phyloP scores from a whole-genome alignment of 2,888 invertebrate genomes.

The Sceliomorpha sp. region DNA sequence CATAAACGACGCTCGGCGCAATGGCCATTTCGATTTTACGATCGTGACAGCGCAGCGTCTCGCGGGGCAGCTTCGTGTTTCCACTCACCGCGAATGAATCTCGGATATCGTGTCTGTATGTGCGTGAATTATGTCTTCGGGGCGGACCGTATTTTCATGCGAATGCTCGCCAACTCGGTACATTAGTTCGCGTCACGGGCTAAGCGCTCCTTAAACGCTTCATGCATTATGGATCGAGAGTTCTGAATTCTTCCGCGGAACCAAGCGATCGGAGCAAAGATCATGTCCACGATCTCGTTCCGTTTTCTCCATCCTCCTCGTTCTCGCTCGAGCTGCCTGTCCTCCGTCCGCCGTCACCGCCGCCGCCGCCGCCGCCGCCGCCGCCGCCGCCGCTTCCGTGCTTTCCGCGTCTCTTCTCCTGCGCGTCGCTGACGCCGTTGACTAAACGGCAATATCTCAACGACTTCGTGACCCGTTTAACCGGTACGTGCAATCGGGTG shows the following conservation, averaged over 20 bases:
- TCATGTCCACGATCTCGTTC: conserved; percentile 48
- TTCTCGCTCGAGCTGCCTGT: conserved; percentile 35
- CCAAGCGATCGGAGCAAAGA: conserved; percentile 44
- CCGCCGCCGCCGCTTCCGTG: no score
- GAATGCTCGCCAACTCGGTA: conserved; percentile 62
- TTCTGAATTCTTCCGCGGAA: conserved; percentile 67
- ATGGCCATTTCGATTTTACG: conserved; percentile 65
- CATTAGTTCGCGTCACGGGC: conserved; percentile 68
- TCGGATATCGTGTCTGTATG: conserved; percentile 32
- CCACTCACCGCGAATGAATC: conserved; percentile 33
- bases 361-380: no score
- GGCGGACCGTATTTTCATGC: conserved; percentile 60
- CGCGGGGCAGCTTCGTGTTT: conserved; percentile 35
- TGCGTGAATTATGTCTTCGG: conserved; percentile 44
- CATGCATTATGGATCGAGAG: conserved; percentile 74
- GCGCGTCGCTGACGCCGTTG: conserved; percentile 30
- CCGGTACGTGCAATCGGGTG: conserved; percentile 37
- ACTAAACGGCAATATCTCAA: conserved; percentile 45
- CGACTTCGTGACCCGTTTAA: conserved; percentile 34
- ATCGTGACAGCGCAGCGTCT: conserved; percentile 66
- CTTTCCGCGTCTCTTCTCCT: conserved; percentile 30
- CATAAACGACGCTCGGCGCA: conserved; percentile 32
- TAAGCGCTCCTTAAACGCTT: conserved; percentile 72
- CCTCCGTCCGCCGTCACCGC: conserved; percentile 39
- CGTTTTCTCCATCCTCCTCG: conserved; percentile 44